phyloP scores from a whole-genome alignment of 2,888 invertebrate genomes.

The Drosophila nigritarsus region DNA sequence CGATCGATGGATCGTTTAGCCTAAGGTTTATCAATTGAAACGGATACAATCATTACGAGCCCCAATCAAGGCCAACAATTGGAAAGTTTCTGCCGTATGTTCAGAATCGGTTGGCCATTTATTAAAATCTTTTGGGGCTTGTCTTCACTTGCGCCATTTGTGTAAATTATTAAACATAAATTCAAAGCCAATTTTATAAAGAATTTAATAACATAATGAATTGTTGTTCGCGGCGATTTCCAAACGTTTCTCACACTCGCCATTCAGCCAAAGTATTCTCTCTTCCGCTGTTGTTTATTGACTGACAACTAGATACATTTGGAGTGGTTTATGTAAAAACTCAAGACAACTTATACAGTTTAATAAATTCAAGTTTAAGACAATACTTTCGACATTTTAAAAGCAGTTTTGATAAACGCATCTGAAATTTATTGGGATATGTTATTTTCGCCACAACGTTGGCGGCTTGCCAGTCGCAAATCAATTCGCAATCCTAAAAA shows the following conservation, averaged over 20 bases:
- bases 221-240: conserved; percentile 17
- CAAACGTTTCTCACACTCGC: conserved; percentile 22
- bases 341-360: neutral
- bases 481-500: conserved; percentile 35
- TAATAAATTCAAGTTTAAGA: neutral
- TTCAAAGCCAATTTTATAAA: conserved; percentile 16
- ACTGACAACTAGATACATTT: conserved; percentile 14
- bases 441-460: conserved; percentile 14
- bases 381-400: neutral
- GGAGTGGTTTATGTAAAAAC: conserved; percentile 5
- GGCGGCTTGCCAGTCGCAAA: conserved; percentile 34
- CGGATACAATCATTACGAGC: conserved; percentile 23
- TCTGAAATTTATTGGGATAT: neutral
- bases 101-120: conserved; percentile 34
- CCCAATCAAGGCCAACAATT: conserved; percentile 14
- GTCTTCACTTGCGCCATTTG: conserved; percentile 26
- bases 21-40: conserved; percentile 35
- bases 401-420: neutral
- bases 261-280: conserved; percentile 16
- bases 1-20: conserved; percentile 37
- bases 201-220: conserved; percentile 10
- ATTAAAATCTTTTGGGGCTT: conserved; percentile 20
- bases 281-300: conserved; percentile 32
- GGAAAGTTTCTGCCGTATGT: too few species aligned
- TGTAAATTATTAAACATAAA: conserved; percentile 42